These are phyloP conservation scores for Lerista edwardsae DNA, from an alignment of 2,797 vertebrate species.

Conservation along the genomic window DNA sequence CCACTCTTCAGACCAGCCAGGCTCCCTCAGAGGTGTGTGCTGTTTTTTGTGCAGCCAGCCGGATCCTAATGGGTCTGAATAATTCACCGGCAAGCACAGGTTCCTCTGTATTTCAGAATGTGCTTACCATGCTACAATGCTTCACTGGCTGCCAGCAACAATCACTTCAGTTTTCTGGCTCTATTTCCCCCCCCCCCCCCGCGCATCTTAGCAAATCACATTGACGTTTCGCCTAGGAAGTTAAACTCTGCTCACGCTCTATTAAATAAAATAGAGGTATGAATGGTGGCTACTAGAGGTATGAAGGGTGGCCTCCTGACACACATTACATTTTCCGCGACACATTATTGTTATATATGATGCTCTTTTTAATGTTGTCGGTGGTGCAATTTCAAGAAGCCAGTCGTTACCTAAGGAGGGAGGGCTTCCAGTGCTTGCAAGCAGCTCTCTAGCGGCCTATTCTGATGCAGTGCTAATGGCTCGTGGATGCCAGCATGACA, in stretches of 20 bases:
- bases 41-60: not conserved
- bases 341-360: not conserved
- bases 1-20: too few species aligned
- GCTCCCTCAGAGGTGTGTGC: not conserved
- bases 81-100: constrained; percentile 39
- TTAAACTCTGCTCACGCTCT: constrained; percentile 20
- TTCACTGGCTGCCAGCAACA: constrained; percentile 15
- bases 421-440: not conserved
- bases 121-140: constrained; percentile 21
- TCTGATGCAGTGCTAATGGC: too few species aligned
- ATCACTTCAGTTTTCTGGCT: not conserved
- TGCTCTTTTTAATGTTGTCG: constrained; percentile 19
- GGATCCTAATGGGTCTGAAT: constrained; percentile 23
- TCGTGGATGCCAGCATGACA: too few species aligned
- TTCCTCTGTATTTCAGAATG: constrained; percentile 41
- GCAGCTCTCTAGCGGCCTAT: too few species aligned
- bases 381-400: constrained; percentile 20
- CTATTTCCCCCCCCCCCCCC: not conserved
- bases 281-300: not conserved
- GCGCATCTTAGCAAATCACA: not conserved
- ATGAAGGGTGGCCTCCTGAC: not conserved
- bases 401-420: not conserved
- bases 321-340: constrained; percentile 9
- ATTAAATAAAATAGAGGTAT: constrained; percentile 6
- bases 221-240: constrained; percentile 20